Evolutionary conservation across 2,113 vertebrate species (phyloP).

Genomic region (Fulica atra): DNA sequence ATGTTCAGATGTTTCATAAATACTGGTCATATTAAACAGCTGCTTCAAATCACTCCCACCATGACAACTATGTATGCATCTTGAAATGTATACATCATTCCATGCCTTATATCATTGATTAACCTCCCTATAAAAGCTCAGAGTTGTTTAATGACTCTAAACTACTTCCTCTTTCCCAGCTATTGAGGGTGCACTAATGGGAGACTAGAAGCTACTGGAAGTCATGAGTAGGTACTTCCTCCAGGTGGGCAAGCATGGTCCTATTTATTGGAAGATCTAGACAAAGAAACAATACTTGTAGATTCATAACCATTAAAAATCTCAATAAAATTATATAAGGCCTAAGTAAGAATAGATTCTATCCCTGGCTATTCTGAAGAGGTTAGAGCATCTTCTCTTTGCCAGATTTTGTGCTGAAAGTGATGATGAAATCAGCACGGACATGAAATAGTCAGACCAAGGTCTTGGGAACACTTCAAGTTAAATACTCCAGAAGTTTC

Average conservation of each 20-base stretch:
- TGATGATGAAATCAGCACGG: background rate
- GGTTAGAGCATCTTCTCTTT: background rate
- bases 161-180: background rate
- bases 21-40: background rate
- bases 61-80: background rate
- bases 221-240: background rate
- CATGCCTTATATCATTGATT: background rate
- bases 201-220: background rate
- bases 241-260: conserved; percentile 74
- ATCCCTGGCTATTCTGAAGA: background rate
- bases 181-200: background rate
- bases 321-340: background rate
- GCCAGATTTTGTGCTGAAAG: background rate
- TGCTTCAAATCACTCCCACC: background rate
- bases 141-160: background rate
- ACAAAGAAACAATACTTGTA: conserved; percentile 55
- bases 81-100: background rate
- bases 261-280: conserved; percentile 62
- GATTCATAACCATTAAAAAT: background rate
- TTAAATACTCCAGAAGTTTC: background rate
- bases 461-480: background rate
- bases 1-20: background rate
- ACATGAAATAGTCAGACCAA: background rate
- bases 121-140: background rate
- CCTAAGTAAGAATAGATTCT: background rate